Conservation (phyloP, 2,888 invertebrate genomes). For the Nomada ferruginata region DNA sequence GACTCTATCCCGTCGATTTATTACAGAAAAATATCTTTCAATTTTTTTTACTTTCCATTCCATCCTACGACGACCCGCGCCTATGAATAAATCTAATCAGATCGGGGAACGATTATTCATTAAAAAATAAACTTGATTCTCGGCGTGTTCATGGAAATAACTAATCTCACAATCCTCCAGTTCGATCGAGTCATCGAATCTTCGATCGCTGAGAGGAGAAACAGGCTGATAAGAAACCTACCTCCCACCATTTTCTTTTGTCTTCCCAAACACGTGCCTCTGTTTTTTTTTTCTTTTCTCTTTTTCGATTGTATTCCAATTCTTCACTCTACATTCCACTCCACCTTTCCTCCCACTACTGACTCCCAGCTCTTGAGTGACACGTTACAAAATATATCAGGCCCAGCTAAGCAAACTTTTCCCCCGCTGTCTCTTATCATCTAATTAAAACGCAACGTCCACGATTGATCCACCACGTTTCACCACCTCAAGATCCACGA, state of each 20-base stretch:
- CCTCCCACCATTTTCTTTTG: no score
- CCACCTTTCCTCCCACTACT: no score
- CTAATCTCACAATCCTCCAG: no score
- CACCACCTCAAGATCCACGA: background rate
- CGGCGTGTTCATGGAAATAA: no score
- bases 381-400: background rate
- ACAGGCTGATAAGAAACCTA: no score
- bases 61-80: background rate
- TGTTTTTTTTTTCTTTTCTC: no score
- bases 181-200: no score
- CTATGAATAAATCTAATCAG: background rate
- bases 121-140: background rate
- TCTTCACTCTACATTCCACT: no score
- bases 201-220: no score
- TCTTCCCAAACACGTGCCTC: no score
- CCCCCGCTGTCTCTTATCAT: background rate
- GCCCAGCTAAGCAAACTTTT: background rate
- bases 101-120: background rate
- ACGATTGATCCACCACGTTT: background rate
- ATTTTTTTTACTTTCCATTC: background rate
- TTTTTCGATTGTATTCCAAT: no score
- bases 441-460: background rate
- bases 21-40: background rate
- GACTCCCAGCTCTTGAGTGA: background rate
- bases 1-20: background rate